These are phyloP conservation scores for Helostoma temminkii DNA, from an alignment of 2,797 vertebrate species.

Conservation along the genomic window DNA sequence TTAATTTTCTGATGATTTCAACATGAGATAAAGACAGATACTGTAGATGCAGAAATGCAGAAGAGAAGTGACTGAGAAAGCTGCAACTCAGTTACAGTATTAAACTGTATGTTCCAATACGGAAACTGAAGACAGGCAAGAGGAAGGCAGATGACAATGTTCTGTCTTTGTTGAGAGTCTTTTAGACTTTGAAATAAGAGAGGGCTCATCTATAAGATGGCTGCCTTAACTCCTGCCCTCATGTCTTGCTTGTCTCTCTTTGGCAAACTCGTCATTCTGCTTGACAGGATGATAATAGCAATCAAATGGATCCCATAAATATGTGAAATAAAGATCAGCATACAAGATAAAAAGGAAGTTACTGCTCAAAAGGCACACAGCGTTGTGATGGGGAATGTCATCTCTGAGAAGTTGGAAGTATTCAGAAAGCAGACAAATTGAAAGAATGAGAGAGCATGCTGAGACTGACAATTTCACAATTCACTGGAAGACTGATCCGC, in stretches of 20 bases:
- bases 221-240: conserved; percentile 42
- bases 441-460: conserved; percentile 21
- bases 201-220: conserved; percentile 49
- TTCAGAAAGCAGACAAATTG: conserved; percentile 34
- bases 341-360: conserved; percentile 51
- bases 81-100: conserved; percentile 33
- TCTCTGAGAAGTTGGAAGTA: conserved; percentile 29
- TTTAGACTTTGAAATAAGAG: conserved; percentile 63
- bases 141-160: conserved; percentile 46
- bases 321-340: conserved; percentile 65
- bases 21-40: conserved; percentile 63
- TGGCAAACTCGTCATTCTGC: conserved; percentile 55
- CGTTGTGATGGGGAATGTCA: conserved; percentile 31
- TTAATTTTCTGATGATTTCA: conserved; percentile 74
- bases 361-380: conserved; percentile 28
- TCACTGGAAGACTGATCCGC: conserved; percentile 42
- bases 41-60: conserved; percentile 37
- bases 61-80: conserved; percentile 36
- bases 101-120: conserved; percentile 9
- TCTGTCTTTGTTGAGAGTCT: conserved; percentile 61
- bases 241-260: conserved; percentile 31
- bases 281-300: conserved; percentile 63
- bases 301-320: conserved; percentile 70
- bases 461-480: conserved; percentile 47
- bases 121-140: conserved; percentile 33